Percentiles rank a stretch among this genome's conserved stretches.
Evolutionary conservation across 2,888 invertebrate species (phyloP).

Genomic region (Colostygia pectinataria): DNA sequence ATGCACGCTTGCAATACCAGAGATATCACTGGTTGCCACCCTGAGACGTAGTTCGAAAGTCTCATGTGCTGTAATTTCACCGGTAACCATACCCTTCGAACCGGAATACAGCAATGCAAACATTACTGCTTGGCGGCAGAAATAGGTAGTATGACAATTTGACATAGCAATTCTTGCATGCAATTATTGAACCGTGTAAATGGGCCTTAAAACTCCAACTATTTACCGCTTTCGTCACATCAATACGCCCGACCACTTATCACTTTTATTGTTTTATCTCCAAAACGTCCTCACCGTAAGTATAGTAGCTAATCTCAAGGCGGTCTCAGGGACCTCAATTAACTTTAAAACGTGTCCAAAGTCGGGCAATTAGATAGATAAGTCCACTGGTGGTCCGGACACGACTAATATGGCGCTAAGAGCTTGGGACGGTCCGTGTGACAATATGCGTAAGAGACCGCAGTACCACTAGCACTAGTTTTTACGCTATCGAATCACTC

Average conservation of each 20-base stretch:
- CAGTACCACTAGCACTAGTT: background rate
- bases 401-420: conserved; percentile 16
- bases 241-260: conserved; percentile 11
- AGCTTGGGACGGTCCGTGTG: conserved; percentile 6
- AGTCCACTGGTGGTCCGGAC: conserved; percentile 67
- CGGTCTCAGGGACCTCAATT: conserved; percentile 64
- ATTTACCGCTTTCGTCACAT: background rate
- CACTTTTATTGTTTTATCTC: conserved; percentile 18
- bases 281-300: conserved; percentile 47
- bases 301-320: conserved; percentile 53
- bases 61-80: too few relatives aligned
- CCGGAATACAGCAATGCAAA: too few relatives aligned
- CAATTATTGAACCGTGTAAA: too few relatives aligned
- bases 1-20: too few relatives aligned
- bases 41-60: too few relatives aligned
- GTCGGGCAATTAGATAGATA: conserved; percentile 74
- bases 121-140: too few relatives aligned
- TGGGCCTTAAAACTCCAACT: too few relatives aligned
- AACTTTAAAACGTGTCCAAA: conserved; percentile 72
- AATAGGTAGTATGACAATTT: too few relatives aligned
- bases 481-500: background rate
- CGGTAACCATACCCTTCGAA: too few relatives aligned
- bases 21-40: too few relatives aligned
- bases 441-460: conserved; percentile 12
- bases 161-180: too few relatives aligned